These are phyloP conservation scores for Epinotia bilunana DNA, from an alignment of 2,888 invertebrate species.

Conservation along the genomic window DNA sequence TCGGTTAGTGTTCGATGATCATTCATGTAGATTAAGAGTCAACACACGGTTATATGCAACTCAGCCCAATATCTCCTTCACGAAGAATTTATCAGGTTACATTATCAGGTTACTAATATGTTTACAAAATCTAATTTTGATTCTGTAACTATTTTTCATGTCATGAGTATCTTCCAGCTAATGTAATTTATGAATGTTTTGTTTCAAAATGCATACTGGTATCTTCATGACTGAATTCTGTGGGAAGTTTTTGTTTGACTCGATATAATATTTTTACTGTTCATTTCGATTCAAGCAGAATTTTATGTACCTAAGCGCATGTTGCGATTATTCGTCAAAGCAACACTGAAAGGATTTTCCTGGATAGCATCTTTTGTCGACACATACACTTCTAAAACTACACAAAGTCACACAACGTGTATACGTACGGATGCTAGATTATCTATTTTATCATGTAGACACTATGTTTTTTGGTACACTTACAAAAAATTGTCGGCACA, in stretches of 20 bases:
- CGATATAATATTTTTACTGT: neutral
- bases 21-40: neutral
- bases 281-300: neutral
- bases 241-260: too few relatives aligned
- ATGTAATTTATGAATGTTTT: too few relatives aligned
- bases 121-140: too few relatives aligned
- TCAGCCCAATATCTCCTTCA: too few relatives aligned
- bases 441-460: constrained; percentile 36
- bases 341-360: constrained; percentile 11
- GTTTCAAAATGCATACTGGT: too few relatives aligned
- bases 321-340: neutral
- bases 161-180: too few relatives aligned
- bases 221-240: too few relatives aligned
- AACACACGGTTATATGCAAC: too few relatives aligned
- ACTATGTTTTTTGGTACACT: constrained; percentile 38
- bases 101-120: too few relatives aligned
- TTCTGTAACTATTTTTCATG: too few relatives aligned
- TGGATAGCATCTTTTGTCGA: constrained; percentile 40
- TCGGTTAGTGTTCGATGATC: neutral
- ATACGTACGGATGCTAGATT: constrained; percentile 60
- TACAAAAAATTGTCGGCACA: constrained; percentile 64
- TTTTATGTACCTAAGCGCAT: neutral
- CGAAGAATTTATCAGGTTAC: too few relatives aligned
- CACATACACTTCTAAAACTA: constrained; percentile 58
- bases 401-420: constrained; percentile 65